These are phyloP conservation scores for Enteromius fasciolatus DNA, from an alignment of 2,797 vertebrate genomes.

Conservation along the genomic window DNA sequence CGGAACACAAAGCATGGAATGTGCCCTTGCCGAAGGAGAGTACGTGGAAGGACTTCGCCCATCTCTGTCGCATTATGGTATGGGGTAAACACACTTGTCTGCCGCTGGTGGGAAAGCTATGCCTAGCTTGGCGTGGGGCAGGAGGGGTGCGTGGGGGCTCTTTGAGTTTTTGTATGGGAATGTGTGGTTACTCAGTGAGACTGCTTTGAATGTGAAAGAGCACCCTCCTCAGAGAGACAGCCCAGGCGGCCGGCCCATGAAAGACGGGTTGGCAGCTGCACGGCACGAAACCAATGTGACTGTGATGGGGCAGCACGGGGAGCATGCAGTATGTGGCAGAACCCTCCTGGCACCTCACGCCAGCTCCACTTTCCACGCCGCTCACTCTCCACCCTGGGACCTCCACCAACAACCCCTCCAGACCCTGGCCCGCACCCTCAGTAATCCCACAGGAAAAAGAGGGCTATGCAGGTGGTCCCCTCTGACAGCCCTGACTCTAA, in stretches of 20 bases:
- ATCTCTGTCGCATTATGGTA: constrained; percentile 52
- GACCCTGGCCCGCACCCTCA: constrained; percentile 68
- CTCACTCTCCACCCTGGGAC: constrained; percentile 74
- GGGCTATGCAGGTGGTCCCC: constrained; percentile 79
- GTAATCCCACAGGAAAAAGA: constrained; percentile 77
- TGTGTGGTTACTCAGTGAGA: constrained; percentile 54
- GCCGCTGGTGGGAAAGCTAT: constrained; percentile 64
- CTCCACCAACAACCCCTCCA: constrained; percentile 61
- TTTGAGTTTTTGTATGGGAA: constrained; percentile 61
- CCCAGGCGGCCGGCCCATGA: constrained; percentile 62
- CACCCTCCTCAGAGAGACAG: constrained; percentile 63
- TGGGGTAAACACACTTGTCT: constrained; percentile 52
- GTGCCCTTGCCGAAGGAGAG: constrained; percentile 49
- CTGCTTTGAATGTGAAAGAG: constrained; percentile 70
- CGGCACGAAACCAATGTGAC: constrained; percentile 60
- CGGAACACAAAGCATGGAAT: constrained; percentile 54
- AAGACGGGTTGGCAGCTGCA: constrained; percentile 63
- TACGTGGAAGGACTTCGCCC: constrained; percentile 47
- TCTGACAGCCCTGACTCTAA: constrained; percentile 63
- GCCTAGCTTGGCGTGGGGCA: constrained; percentile 60
- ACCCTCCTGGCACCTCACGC: constrained; percentile 80
- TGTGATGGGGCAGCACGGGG: constrained; percentile 57
- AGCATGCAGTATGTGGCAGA: constrained; percentile 74
- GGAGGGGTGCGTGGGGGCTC: constrained; percentile 54
- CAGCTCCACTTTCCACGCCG: constrained; percentile 82